Evolutionary conservation across 2,113 vertebrate genomes (phyloP).

Genomic region (Chauna torquata): DNA sequence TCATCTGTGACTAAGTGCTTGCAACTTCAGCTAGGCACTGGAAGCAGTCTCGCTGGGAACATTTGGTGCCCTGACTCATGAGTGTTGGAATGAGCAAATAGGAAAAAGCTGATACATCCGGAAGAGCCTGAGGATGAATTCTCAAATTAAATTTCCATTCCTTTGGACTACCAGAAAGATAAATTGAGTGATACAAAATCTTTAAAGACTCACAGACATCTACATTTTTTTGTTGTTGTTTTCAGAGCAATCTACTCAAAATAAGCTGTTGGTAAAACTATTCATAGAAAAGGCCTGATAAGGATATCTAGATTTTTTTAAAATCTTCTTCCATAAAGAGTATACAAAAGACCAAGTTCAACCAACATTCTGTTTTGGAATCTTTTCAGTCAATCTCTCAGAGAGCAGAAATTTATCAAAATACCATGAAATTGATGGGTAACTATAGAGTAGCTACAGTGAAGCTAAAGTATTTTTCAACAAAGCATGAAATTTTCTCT

Average conservation of each 20-base stretch:
- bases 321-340: neutral
- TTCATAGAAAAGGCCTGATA: neutral
- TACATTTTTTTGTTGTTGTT: neutral
- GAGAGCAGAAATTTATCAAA: neutral
- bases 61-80: slow-evolving; percentile 75
- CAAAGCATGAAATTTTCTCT: neutral
- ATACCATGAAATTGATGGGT: neutral
- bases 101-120: slow-evolving; percentile 67
- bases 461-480: neutral
- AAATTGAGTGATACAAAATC: slow-evolving; percentile 15
- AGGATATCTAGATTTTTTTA: neutral
- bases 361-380: neutral
- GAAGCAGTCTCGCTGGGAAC: slow-evolving; percentile 57
- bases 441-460: neutral
- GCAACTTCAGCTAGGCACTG: slow-evolving; percentile 54
- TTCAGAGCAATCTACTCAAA: neutral
- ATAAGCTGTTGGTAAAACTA: neutral
- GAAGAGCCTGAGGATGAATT: slow-evolving; percentile 59
- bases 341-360: neutral
- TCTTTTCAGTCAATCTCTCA: neutral
- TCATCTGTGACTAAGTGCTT: slow-evolving; percentile 69
- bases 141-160: slow-evolving; percentile 64
- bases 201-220: slow-evolving; percentile 10
- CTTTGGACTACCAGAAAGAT: slow-evolving; percentile 47
- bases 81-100: slow-evolving; percentile 57